These are phyloP conservation scores for Pterocles gutturalis DNA, from an alignment of 2,113 vertebrate species.

Conservation along the genomic window DNA sequence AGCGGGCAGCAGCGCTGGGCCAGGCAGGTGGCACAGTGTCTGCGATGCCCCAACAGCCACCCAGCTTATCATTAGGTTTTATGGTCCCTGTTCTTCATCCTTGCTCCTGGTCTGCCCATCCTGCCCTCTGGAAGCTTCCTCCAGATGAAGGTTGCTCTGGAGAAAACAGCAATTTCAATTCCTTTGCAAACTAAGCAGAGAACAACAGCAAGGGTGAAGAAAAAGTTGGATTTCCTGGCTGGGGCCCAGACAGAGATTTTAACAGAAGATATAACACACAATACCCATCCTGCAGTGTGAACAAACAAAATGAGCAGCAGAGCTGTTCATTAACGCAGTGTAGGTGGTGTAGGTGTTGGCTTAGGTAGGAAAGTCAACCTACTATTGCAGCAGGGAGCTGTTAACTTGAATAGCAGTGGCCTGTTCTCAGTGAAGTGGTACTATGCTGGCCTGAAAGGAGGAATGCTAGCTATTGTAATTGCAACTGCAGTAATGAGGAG, in stretches of 20 bases:
- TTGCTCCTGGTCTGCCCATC: not conserved
- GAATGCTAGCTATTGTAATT: not conserved
- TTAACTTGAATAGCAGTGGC: not conserved
- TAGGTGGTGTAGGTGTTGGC: slow-evolving; percentile 9
- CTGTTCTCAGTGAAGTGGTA: not conserved
- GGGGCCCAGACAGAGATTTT: not conserved
- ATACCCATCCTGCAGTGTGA: not conserved
- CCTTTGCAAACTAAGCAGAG: not conserved
- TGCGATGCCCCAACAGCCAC: not conserved
- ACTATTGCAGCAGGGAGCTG: slow-evolving; percentile 9
- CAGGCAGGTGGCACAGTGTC: not conserved
- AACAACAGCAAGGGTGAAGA: not conserved
- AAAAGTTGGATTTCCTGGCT: not conserved
- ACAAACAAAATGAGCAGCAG: not conserved
- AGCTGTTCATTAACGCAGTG: not conserved
- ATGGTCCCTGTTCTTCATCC: not conserved
- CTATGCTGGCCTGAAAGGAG: not conserved
- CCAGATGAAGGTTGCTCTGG: not conserved
- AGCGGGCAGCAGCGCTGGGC: not conserved
- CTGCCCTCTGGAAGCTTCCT: not conserved
- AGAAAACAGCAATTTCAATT: not conserved
- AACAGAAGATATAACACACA: not conserved
- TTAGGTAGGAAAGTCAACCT: not conserved
- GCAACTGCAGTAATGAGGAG: slow-evolving; percentile 37
- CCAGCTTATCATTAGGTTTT: not conserved